Percentiles rank a stretch among this genome's conserved stretches.
phyloP scores from a whole-genome alignment of 2,797 vertebrate species.

The Eospalax fontanierii region DNA sequence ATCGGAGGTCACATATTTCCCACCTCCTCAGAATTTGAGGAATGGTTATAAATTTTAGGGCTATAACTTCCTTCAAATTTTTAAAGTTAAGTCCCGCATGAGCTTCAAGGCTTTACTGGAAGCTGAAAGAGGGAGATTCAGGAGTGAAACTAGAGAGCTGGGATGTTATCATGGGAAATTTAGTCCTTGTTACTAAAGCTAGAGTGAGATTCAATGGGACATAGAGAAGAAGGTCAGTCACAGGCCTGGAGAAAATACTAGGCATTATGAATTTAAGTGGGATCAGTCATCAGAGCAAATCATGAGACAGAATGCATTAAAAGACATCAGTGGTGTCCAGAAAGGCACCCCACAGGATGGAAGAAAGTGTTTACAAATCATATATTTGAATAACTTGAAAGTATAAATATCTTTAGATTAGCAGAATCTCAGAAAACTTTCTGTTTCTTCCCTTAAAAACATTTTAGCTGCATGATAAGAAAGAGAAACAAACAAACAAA shows the following conservation, averaged over 20 bases:
- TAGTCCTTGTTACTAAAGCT: background rate
- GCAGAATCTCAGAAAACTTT: background rate
- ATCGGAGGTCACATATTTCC: background rate
- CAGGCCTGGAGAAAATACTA: background rate
- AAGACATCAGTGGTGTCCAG: background rate
- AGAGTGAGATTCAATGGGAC: background rate
- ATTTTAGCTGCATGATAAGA: background rate
- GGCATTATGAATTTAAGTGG: background rate
- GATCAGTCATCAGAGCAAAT: background rate
- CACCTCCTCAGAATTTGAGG: slow-evolving; percentile 34
- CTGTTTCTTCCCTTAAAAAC: background rate
- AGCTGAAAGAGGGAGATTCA: background rate
- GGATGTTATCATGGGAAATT: background rate
- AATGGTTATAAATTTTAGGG: background rate
- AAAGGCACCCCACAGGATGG: background rate
- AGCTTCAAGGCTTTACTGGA: background rate
- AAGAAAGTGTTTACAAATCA: background rate
- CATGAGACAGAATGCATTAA: background rate
- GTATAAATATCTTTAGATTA: slow-evolving; percentile 5
- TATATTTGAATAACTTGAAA: slow-evolving; percentile 15
- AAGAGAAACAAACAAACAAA: too few species aligned
- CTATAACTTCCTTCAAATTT: slow-evolving; percentile 14
- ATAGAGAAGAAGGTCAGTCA: background rate
- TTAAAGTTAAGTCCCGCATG: background rate
- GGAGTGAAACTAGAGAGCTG: background rate